Conservation (phyloP, 2,113 vertebrate genomes). For the Cyrtonyx montezumae region DNA sequence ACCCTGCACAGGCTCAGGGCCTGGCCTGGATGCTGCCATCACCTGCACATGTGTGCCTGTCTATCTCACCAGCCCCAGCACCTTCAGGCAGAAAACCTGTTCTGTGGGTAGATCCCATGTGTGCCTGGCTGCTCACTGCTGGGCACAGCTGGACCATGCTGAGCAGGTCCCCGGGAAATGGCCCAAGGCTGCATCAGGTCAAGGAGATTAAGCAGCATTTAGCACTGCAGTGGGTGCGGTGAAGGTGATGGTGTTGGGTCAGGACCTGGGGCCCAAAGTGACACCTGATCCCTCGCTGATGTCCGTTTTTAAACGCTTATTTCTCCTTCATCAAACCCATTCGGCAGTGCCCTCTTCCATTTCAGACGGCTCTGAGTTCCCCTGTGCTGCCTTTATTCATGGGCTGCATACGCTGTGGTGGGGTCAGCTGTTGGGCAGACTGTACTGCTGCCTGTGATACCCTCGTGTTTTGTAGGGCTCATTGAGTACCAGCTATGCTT, state of each 20-base stretch:
- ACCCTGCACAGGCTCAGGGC: not conserved
- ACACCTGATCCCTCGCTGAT: not conserved
- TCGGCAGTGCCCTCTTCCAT: not conserved
- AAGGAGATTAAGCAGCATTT: not conserved
- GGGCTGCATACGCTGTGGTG: accelerated
- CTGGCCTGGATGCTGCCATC: not conserved
- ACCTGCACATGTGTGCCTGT: not conserved
- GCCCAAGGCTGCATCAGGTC: not conserved
- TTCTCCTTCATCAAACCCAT: not conserved
- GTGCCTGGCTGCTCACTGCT: not conserved
- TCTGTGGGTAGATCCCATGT: not conserved
- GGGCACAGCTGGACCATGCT: not conserved
- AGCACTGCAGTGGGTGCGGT: not conserved
- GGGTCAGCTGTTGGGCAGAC: accelerated
- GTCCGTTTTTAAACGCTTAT: not conserved
- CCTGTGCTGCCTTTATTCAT: not conserved
- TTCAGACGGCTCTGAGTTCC: not conserved
- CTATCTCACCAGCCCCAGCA: no score
- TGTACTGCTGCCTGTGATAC: not conserved
- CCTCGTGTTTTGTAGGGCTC: not conserved
- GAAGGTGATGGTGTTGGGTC: not conserved
- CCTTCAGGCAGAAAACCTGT: not conserved
- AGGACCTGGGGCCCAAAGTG: not conserved
- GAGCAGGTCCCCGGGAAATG: not conserved
- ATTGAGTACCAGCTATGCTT: not conserved